Evolutionary conservation across 2,797 vertebrate species (phyloP), one percentile per base, ranked within the genome.

Genomic region (Eulemur albifrons): DNA sequence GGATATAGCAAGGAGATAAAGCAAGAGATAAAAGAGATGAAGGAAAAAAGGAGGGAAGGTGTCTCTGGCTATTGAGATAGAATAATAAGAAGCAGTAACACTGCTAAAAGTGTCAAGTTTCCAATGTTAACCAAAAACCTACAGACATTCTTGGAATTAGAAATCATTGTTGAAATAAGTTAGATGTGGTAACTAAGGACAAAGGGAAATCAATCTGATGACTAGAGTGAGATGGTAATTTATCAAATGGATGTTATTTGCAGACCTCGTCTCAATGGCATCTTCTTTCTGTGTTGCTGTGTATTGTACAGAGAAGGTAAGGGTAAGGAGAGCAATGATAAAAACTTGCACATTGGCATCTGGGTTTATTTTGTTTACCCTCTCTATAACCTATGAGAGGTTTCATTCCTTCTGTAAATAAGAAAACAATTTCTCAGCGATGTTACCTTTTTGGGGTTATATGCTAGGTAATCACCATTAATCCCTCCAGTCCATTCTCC

Each of bases 11-110:
- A 21, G 2, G 9, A 32, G 10, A 25, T 0, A 72, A 20, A n/a
- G 30, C 2, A 65, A 65, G 30, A 77, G 2, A 50, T 50, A 17
- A 40, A 87, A 23, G 21, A 63, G 2, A 40, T 9, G 6, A 79
- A 27, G 14, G 2, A 27, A 10, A 40, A n/a, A 50, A 82, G 1
- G 5, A 8, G 2, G 2, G 10, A 52, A 63, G 1, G 8, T 72
- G 2, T 32, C 4, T 76, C 23, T n/a, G 4, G 6, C 35, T 82
- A 3, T 12, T 59, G 45, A 83, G 10, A 92, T 67, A 27, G 35
- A 75, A 43, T 63, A 9, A 45, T n/a, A 63, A 61, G 38, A 50
- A 27, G 7, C 21, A 23, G 7, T 23, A 83, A 75, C 9, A 50
- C 10, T 82, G 25, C 9, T 43, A 70, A 50, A 79, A 76, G 4